Percentiles rank a stretch among this genome's conserved stretches.
phyloP scores from a whole-genome alignment of 2,797 vertebrate species.

The Phaenicophaeus curvirostris region DNA sequence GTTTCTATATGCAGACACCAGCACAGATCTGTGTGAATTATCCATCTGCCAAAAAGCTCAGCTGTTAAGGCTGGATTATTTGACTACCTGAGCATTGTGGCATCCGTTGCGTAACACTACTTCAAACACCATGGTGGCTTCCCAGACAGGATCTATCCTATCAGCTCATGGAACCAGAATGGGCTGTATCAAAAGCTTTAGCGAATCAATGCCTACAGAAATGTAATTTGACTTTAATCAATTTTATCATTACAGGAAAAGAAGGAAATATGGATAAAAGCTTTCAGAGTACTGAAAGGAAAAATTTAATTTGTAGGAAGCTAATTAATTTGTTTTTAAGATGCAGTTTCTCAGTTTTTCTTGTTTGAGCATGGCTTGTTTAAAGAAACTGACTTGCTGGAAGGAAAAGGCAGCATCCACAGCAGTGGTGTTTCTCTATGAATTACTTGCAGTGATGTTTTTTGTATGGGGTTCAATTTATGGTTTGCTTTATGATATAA shows the following conservation, averaged over 20 bases:
- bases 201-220: slow-evolving; percentile 23
- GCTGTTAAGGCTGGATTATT: neutral
- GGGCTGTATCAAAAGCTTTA: neutral
- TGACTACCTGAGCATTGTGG: neutral
- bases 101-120: neutral
- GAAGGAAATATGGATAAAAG: neutral
- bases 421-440: neutral
- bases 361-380: neutral
- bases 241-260: slow-evolving; percentile 6
- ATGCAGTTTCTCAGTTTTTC: neutral
- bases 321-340: slow-evolving; percentile 5
- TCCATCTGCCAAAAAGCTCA: neutral
- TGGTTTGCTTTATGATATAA: neutral
- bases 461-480: neutral
- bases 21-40: neutral
- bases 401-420: neutral
- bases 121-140: neutral
- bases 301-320: slow-evolving; percentile 6
- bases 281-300: neutral
- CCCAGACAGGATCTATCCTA: neutral
- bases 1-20: neutral
- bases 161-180: neutral
- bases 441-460: neutral
- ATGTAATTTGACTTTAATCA: slow-evolving; percentile 6
- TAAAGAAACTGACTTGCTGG: neutral